Base-by-base conservation (phyloP, 2,888 invertebrate genomes). In the Drosophila melanocephala region DNA sequence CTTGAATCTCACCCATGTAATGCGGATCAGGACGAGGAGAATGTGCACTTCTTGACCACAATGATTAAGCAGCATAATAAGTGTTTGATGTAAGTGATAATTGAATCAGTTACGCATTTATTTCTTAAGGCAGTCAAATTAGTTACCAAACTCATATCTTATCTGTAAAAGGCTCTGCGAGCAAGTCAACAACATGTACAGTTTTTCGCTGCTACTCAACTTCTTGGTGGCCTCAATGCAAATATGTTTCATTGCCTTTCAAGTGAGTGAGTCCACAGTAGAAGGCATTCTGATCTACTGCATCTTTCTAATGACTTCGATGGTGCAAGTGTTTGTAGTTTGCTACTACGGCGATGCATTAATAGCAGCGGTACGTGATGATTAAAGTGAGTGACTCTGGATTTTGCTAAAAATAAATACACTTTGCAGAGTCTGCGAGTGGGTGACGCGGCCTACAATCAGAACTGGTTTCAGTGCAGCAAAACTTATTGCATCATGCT, bases 221-320 rank as follows among this genome's bases (percentile, higher is more conserved):
- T 93, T 93, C 66, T 53, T 93, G 26, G 84, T 90, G 63, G 91
- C 93, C 14, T 92, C 93, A 1, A 75, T 90, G 79, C 92, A 92
- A 22, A 90, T 93, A 26, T 93, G 93, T 44, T 91, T 93, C 58
- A 91, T 92, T 28, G 92, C 92, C 39, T 93, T 93, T 72, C 91
- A 93, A 82, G 88, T 91, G 50, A 92, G 91, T 12, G 88, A 91
- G 39, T 90, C 88, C 6, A 86, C 82, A 0, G 28, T 82, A 1
- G 85, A 92, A 53, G 91, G 91, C 3, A 82, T 92, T 14, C 69
- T 90, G 0, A 91, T 91, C 65, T 92, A 91, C 64, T 79, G 81
- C 62, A 85, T 92, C 3, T 92, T 93, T 56, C 65, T 93, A 5
- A 76, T 88, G 69, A 86, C 91, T 0, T 91, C 92, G 5, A 78